Conservation (phyloP, 2,888 invertebrate genomes). For the Sminthurides aquaticus region DNA sequence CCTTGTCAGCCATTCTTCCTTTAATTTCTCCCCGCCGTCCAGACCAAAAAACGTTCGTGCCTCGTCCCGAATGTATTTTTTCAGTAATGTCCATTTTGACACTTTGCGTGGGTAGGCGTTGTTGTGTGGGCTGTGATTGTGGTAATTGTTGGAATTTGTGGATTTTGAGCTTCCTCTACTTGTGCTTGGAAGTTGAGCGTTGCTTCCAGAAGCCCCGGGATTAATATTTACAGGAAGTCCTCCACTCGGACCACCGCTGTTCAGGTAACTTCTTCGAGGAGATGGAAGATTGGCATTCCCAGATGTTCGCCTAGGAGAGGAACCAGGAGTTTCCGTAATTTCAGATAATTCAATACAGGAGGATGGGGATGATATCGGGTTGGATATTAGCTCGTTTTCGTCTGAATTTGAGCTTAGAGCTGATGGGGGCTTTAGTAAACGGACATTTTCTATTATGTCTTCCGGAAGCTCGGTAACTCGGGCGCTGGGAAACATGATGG, state of each 20-base stretch:
- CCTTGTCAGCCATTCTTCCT: constrained; percentile 42
- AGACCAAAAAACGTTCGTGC: constrained; percentile 39
- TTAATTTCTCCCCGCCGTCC: constrained; percentile 24
- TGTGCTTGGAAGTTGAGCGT: constrained; percentile 25
- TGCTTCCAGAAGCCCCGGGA: not conserved
- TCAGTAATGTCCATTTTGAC: constrained; percentile 37
- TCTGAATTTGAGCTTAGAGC: constrained; percentile 1
- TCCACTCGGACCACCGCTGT: constrained; percentile 28
- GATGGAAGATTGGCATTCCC: constrained; percentile 34
- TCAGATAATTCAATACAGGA: not conserved
- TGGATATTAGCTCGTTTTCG: not conserved
- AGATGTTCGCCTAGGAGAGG: constrained; percentile 31
- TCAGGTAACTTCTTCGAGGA: constrained; percentile 38
- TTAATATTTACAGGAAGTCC: constrained; percentile 7
- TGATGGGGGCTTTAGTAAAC: not conserved
- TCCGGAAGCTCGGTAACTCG: not conserved
- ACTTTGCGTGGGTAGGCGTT: constrained; percentile 9
- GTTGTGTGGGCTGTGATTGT: constrained; percentile 23
- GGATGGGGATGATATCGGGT: not conserved
- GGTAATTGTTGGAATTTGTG: constrained; percentile 15
- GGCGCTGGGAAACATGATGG: not conserved
- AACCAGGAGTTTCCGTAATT: not conserved
- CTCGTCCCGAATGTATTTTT: constrained; percentile 39
- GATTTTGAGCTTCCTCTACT: constrained; percentile 26
- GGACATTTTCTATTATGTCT: not conserved